Evolutionary conservation across 2,888 invertebrate species (phyloP).

Genomic region (Polydrusus pterygomalis): DNA sequence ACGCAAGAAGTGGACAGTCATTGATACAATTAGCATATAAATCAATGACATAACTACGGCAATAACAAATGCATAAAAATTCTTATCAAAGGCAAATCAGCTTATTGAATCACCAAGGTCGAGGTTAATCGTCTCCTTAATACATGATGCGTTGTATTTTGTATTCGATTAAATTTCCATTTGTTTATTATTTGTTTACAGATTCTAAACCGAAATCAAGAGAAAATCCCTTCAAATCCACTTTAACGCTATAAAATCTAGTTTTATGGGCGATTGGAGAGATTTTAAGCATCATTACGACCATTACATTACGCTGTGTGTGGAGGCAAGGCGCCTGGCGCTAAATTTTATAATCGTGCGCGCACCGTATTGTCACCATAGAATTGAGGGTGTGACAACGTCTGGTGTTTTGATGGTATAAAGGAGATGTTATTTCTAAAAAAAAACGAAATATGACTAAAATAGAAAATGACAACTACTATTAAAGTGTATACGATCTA

Average conservation of each 20-base stretch:
- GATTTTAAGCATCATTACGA: slow-evolving; percentile 4
- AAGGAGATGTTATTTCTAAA: too few species aligned
- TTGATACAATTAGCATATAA: not conserved
- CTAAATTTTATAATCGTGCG: slow-evolving; percentile 7
- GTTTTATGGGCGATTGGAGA: slow-evolving; percentile 38
- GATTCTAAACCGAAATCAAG: slow-evolving; percentile 23
- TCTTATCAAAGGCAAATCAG: not conserved
- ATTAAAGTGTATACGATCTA: too few species aligned
- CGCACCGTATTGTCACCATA: not conserved
- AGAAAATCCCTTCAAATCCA: slow-evolving; percentile 23
- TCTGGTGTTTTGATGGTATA: not conserved
- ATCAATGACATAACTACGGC: not conserved
- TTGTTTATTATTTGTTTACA: slow-evolving; percentile 12
- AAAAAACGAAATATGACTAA: too few species aligned
- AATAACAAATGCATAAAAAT: not conserved
- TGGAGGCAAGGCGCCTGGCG: slow-evolving; percentile 26
- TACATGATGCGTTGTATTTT: not conserved
- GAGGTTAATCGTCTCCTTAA: not conserved
- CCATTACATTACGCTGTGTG: slow-evolving; percentile 11
- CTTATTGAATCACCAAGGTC: slow-evolving; percentile 3
- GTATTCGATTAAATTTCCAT: too few species aligned
- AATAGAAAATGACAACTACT: too few species aligned
- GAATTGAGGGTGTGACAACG: slow-evolving; percentile 7
- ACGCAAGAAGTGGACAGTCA: not conserved
- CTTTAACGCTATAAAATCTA: slow-evolving; percentile 35